Percentiles rank a stretch among this genome's conserved stretches.
Evolutionary conservation across 2,113 vertebrate species (phyloP).

Genomic region (Triplophysa dalaica): DNA sequence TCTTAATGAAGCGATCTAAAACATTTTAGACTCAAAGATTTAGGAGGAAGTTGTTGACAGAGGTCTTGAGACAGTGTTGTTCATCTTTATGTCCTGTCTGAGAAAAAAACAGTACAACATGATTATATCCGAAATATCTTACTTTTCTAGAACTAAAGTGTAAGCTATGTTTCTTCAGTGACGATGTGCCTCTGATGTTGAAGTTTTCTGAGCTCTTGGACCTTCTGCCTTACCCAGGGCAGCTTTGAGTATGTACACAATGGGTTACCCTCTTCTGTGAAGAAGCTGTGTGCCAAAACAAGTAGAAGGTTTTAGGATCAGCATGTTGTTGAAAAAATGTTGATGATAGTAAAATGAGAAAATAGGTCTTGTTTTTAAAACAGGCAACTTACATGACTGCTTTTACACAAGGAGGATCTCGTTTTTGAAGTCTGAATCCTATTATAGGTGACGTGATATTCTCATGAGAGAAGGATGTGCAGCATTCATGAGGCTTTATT

Average conservation of each 20-base stretch:
- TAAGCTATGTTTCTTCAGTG: neutral
- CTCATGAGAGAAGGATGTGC: conserved; percentile 53
- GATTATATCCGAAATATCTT: too few species aligned
- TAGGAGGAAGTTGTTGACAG: neutral
- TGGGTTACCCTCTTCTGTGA: conserved; percentile 45
- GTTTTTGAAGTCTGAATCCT: conserved; percentile 66
- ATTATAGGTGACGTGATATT: conserved; percentile 59
- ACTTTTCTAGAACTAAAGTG: too few species aligned
- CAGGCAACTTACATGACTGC: conserved; percentile 48
- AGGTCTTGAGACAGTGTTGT: neutral
- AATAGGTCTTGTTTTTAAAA: neutral
- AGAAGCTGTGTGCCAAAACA: conserved; percentile 40
- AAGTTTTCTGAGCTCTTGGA: conserved; percentile 26
- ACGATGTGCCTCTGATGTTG: conserved; percentile 18
- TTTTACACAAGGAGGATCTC: conserved; percentile 39
- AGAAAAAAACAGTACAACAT: too few species aligned
- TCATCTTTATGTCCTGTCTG: neutral
- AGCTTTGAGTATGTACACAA: neutral
- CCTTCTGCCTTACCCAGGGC: conserved; percentile 47
- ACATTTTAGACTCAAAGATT: too few species aligned
- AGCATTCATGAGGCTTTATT: conserved; percentile 51
- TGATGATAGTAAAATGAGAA: neutral
- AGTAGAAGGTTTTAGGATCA: conserved; percentile 10
- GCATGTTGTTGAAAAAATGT: neutral
- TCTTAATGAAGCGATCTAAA: too few species aligned